Percentiles rank a stretch among this genome's conserved stretches.
Evolutionary conservation across 2,797 vertebrate species (phyloP).

Genomic region (Etheostoma perlongum): DNA sequence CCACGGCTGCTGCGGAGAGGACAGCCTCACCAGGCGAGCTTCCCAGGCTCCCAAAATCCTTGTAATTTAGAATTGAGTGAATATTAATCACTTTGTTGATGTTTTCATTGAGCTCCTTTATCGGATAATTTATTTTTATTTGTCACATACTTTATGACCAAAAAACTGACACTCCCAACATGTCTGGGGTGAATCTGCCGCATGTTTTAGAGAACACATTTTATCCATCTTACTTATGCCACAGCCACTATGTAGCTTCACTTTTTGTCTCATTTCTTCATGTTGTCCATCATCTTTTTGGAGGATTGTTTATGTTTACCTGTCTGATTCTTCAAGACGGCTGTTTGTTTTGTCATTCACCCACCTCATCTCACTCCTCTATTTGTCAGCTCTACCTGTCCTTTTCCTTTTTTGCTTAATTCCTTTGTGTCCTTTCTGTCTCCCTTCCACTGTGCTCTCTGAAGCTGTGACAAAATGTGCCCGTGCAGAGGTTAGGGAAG

Average conservation of each 20-base stretch:
- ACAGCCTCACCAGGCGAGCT: too few species aligned
- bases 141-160: too few species aligned
- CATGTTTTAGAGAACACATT: not conserved
- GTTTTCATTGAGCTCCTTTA: not conserved
- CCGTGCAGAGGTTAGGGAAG: constrained; percentile 50
- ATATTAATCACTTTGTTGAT: not conserved
- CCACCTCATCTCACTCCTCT: constrained; percentile 1
- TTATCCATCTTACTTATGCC: not conserved
- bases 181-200: too few species aligned
- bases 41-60: too few species aligned
- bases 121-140: not conserved
- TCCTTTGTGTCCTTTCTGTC: constrained; percentile 26
- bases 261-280: not conserved
- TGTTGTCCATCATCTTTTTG: constrained; percentile 10
- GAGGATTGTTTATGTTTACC: constrained; percentile 29
- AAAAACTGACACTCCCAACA: not conserved
- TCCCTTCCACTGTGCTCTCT: constrained; percentile 30
- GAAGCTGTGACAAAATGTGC: constrained; percentile 65
- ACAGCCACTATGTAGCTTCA: not conserved
- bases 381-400: constrained; percentile 31
- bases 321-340: not conserved
- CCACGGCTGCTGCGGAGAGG: too few species aligned
- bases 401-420: constrained; percentile 17
- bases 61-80: too few species aligned
- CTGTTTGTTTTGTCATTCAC: constrained; percentile 8